Percentiles rank a stretch among this genome's conserved stretches.
Evolutionary conservation across 2,888 invertebrate genomes (phyloP).

Genomic region (Eupithecia exiguata): DNA sequence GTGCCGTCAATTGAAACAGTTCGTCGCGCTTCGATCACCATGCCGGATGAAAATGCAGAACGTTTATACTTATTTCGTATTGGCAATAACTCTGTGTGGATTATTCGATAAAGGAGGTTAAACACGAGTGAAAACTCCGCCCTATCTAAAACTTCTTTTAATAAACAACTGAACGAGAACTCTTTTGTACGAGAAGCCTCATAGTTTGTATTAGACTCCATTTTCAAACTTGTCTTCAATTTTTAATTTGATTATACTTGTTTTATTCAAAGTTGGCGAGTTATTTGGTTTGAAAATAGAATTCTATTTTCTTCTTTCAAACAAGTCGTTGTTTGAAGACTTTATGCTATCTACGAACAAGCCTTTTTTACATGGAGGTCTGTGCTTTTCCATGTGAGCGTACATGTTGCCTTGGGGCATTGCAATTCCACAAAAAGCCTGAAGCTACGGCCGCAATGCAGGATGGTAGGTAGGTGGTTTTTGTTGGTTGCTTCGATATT

Average conservation of each 20-base stretch:
- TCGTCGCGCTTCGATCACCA: slow-evolving; percentile 16
- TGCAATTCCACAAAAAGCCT: slow-evolving; percentile 24
- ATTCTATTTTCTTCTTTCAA: neutral
- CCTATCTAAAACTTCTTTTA: neutral
- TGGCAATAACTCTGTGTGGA: neutral
- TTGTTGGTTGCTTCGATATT: neutral
- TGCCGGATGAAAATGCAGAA: slow-evolving; percentile 18
- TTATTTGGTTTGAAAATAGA: neutral
- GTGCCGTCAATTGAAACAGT: slow-evolving; percentile 19
- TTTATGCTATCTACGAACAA: neutral
- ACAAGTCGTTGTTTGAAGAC: neutral
- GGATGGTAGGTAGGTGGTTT: neutral
- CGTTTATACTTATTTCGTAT: neutral
- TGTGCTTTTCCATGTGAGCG: neutral
- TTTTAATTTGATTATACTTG: neutral
- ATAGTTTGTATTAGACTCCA: neutral
- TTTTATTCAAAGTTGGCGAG: neutral
- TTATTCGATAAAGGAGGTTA: neutral
- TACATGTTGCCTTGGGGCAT: neutral
- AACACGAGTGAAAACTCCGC: neutral
- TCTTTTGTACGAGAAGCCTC: neutral
- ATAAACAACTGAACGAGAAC: neutral
- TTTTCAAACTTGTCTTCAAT: neutral
- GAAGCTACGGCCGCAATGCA: neutral
- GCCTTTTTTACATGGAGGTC: neutral